Base-by-base conservation (phyloP, 53 echinoderm and acorn worm species). In the Echinometra lucunter region DNA sequence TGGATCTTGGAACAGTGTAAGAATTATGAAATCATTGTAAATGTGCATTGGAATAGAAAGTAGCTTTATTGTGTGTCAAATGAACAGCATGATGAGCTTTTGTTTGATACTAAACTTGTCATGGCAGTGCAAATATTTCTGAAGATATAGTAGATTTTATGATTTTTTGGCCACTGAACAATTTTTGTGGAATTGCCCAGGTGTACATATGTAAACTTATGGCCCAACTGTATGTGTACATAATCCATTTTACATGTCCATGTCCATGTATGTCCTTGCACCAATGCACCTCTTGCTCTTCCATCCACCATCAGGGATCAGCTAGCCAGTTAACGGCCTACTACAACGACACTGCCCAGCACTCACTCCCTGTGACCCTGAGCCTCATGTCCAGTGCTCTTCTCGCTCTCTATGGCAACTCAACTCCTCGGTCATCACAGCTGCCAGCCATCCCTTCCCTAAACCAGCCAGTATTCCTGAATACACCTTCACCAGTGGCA, bases 271-370 rank as follows among this genome's bases (percentile, higher is more conserved):
- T n/a, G n/a, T n/a, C n/a, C n/a, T n/a, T n/a, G n/a, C n/a, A n/a
- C n/a, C n/a, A n/a, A n/a, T n/a, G n/a, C n/a, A n/a, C n/a, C n/a
- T n/a, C n/a, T n/a, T n/a, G n/a, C n/a, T n/a, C n/a, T n/a, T n/a
- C n/a, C n/a, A n/a, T n/a, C 89, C 45, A 53, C 5, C n/a, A 35
- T 90, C 27, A 90, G 90, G 90, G 90, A 21, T 90, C 8, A 8
- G 45, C 90, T 1, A 60, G 83, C 40, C 38, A 44, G 58, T 96
- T 94, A 85, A 85, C 88, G 18, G 95, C 95, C 2, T 82, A 94
- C 88, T 97, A 96, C 97, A 97, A 97, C 44, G 97, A 96, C 91
- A 96, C 96, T 0, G 95, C 96, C 82, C 88, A 57, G 66, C 96
- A 96, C 72, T 95, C 97, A 27, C 88, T 97, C 23, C 97, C 97